Evolutionary conservation across 1,140 invertebrate genomes (phyloP), one percentile per base, ranked within the genome.

Genomic region (Andricus grossulariae): DNA sequence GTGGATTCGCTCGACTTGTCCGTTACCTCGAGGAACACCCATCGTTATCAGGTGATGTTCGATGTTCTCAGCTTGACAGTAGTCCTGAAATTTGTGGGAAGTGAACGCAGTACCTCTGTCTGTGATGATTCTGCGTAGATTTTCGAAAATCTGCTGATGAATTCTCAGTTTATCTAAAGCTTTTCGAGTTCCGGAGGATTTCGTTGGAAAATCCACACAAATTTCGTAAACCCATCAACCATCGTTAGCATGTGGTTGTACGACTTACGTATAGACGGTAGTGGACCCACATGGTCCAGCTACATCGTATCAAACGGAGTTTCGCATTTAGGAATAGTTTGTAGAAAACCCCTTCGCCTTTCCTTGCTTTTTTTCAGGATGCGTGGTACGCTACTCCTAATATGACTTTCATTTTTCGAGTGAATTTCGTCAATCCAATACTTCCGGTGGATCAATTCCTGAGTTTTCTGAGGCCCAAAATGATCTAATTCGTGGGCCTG

Each of bases 231-330:
- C n/a, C n/a, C n/a, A n/a, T n/a, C n/a, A 4, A 90, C 77, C 2
- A 91, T 76, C 0, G 80, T 85, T 0, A 91, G 83, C 10, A 91
- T 84, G 74, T 91, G 82, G 52, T 87, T 85, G 72, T 92, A 91
- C 8, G 81, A 77, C 55, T 91, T 92, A 16, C 82, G 81, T 0
- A 87, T 89, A 4, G 80, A 70, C 16, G 79, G 74, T 50, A 90
- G 72, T 10, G 90, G 88, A 8, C 80, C 83, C 21, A 79, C 39
- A 75, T 83, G 83, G 50, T 84, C 80, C n/a, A 84, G 50, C 60
- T 84, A 82, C 3, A 76, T 57, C 50, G 79, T 83, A 45, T 83
- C 16, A 15, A 85, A 74, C 11, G 84, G 83, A 60, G 75, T 13
- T 18, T 77, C 71, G 12, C 72, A 82, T 71, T 85, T 85, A 16